Conservation (phyloP, 2,797 vertebrate species). For the Microhierax caerulescens region DNA sequence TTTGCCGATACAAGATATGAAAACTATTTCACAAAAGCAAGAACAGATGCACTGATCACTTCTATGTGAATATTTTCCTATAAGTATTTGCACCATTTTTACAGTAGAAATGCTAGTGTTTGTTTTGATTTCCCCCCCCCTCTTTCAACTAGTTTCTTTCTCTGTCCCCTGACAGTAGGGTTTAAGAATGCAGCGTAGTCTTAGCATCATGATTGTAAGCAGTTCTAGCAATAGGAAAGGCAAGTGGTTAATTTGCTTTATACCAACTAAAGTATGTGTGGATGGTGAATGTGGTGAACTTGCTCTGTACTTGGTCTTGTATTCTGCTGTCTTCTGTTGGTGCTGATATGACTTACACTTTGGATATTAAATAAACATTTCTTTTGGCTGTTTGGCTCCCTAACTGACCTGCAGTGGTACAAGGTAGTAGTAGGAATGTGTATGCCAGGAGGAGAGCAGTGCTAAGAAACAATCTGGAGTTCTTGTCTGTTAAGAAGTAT, state of each 20-base stretch:
- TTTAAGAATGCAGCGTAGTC: background rate
- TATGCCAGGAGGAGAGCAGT: background rate
- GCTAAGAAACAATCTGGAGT: background rate
- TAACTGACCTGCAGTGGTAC: background rate
- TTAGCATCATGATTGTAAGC: background rate
- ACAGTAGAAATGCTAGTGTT: background rate
- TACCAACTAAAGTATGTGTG: background rate
- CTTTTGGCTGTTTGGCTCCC: background rate
- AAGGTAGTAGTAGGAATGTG: background rate
- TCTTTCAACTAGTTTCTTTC: background rate
- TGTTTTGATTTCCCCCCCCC: background rate
- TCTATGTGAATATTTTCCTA: accelerated
- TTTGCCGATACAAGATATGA: background rate
- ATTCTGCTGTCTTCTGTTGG: background rate
- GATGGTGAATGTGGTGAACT: background rate
- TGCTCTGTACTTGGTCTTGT: background rate
- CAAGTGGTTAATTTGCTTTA: background rate
- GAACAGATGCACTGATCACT: background rate
- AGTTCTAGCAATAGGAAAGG: background rate
- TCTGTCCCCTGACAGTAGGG: background rate
- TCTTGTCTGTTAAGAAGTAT: background rate
- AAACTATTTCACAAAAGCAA: background rate
- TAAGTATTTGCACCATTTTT: background rate
- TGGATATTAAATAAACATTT: background rate
- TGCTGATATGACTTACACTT: background rate